phyloP scores from a whole-genome alignment of 1,140 invertebrate genomes.

The Hycleus cichorii region DNA sequence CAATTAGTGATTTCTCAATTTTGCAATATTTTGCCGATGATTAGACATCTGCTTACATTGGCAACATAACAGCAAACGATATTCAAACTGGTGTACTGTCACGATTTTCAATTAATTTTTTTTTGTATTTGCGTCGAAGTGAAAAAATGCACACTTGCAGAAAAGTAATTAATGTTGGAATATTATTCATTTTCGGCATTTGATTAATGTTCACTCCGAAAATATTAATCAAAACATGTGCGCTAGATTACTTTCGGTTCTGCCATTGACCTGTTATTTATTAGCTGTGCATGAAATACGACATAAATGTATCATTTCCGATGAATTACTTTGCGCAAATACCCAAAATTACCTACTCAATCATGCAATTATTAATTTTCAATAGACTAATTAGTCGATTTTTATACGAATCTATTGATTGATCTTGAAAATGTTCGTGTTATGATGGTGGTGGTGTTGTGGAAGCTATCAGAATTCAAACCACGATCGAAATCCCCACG shows the following conservation, averaged over 20 bases:
- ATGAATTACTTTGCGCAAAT: slow-evolving; percentile 15
- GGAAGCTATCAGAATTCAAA: no score
- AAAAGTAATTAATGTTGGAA: slow-evolving; percentile 21
- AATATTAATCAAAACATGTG: slow-evolving; percentile 30
- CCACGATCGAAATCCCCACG: no score
- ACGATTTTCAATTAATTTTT: no score
- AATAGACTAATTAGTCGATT: slow-evolving; percentile 4
- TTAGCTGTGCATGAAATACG: slow-evolving; percentile 20
- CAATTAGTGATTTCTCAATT: no score
- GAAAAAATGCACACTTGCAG: slow-evolving; percentile 21
- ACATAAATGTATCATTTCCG: slow-evolving; percentile 14
- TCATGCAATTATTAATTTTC: slow-evolving; percentile 12
- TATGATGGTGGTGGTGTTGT: no score
- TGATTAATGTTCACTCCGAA: slow-evolving; percentile 28
- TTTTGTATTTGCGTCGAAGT: no score
- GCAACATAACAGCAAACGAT: no score
- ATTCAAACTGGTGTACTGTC: no score
- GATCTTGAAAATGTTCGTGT: no score
- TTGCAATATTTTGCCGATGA: no score
- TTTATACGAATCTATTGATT: no score
- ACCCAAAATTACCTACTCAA: background rate
- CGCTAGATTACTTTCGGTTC: slow-evolving; percentile 23
- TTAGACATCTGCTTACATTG: no score
- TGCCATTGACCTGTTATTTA: slow-evolving; percentile 23
- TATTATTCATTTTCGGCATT: slow-evolving; percentile 23